phyloP scores from a whole-genome alignment of 37 sponge, comb jelly and placozoan genomes.

The Aplysina aerophoba region DNA sequence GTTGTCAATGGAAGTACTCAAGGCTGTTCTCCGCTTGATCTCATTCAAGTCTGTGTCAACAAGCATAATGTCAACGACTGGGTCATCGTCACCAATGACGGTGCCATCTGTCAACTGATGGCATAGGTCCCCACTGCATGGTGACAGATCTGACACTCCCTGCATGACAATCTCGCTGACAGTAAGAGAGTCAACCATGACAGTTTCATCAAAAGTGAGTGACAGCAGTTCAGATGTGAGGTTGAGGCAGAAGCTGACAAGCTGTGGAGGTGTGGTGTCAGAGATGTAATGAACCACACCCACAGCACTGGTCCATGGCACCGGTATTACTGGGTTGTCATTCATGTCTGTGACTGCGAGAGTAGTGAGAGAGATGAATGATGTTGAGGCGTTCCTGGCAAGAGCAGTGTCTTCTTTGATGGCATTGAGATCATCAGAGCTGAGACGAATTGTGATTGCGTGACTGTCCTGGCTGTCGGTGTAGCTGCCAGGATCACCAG shows the following conservation, averaged over 20 bases:
- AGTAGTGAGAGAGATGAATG: conserved; percentile 42
- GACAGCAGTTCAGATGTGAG: conserved; percentile 47
- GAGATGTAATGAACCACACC: background rate
- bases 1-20: conserved; percentile 63
- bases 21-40: conserved; percentile 55
- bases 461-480: conserved; percentile 6
- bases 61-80: conserved; percentile 63
- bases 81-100: conserved; percentile 39
- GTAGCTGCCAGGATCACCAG: conserved; percentile 35
- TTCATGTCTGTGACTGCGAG: conserved; percentile 48
- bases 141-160: background rate
- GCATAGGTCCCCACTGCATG: background rate
- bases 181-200: conserved; percentile 2
- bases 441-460: conserved; percentile 17
- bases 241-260: conserved; percentile 44
- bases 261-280: conserved; percentile 47
- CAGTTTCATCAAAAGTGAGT: conserved; percentile 57
- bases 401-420: conserved; percentile 37
- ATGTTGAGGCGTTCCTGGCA: conserved; percentile 17
- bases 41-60: conserved; percentile 68
- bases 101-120: conserved; percentile 13
- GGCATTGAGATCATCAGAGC: conserved; percentile 47
- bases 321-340: conserved; percentile 32
- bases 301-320: background rate
- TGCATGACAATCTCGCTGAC: conserved; percentile 23